Evolutionary conservation across 2,113 vertebrate genomes (phyloP), one percentile per base, ranked within the genome.

Genomic region (Camarhynchus parvulus): DNA sequence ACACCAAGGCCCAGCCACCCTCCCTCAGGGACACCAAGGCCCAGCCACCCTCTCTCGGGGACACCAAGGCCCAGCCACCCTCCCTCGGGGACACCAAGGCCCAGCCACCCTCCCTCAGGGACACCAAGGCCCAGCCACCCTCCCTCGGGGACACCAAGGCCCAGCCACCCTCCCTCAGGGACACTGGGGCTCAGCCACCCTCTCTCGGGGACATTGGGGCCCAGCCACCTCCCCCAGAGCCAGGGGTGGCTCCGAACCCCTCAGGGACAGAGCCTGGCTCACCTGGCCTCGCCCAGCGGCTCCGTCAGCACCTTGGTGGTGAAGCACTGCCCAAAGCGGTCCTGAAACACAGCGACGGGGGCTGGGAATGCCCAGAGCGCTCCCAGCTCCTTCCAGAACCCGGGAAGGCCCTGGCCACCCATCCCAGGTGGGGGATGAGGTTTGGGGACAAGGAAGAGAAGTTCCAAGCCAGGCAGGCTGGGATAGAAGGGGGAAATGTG

Each of bases 301-400:
- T 81, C 77, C 6, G 22, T 33, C 17, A 68, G 52, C 63, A 81
- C 78, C 63, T 11, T 7, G 78, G 78, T 13, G n/a, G 78, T 81
- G 63, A 81, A 81, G 52, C 78, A 21, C 78, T 68, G 78, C 42
- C 78, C 78, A 25, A 81, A 81, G 2, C 28, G 78, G 78, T 81
- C 78, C 78, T 81, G 78, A 25, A 81, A 68, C 27, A 39, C n/a
- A 47, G 63, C 41, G 21, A 68, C 0, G 33, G 7, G 33, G 19
- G 23, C 8, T 4, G 18, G 39, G 49, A 27, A 11, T 2, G 0
- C 24, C 23, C 2, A 0, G 18, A 0, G 5, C 3, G 16, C 2
- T 12, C 58, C 58, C 58, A 27, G 28, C 55, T 76, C 56, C 44
- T 11, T 17, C 20, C n/a, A 37, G 46, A 77, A 30, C 6, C 58